A percentile compares a stretch with the other conserved stretches of the same genome.
Evolutionary conservation across 2,113 vertebrate genomes (phyloP).

Genomic region (Nibea albiflora): DNA sequence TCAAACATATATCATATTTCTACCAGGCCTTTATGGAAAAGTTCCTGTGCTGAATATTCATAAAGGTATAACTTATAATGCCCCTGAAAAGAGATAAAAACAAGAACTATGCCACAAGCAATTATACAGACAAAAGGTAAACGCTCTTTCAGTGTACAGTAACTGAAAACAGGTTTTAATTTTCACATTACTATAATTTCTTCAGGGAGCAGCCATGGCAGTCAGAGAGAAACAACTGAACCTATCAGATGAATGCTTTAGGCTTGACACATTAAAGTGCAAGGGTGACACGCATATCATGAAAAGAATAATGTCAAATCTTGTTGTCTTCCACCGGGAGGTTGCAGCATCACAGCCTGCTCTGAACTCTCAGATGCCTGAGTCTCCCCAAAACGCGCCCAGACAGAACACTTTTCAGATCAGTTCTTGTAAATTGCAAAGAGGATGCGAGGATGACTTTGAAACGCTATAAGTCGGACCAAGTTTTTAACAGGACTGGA

Average conservation of each 20-base stretch:
- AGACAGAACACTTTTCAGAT: background rate
- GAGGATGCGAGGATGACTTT: background rate
- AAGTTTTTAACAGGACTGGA: background rate
- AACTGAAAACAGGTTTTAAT: constrained; percentile 11
- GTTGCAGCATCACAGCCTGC: background rate
- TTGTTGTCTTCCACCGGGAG: background rate
- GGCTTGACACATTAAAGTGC: constrained; percentile 15
- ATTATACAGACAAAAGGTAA: constrained; percentile 47
- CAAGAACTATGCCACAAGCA: constrained; percentile 16
- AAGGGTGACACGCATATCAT: background rate
- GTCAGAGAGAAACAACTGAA: constrained; percentile 4
- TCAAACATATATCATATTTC: constrained; percentile 68
- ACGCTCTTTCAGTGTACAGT: constrained; percentile 14
- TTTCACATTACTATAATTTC: constrained; percentile 23
- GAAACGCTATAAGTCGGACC: background rate
- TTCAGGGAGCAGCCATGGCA: constrained; percentile 22
- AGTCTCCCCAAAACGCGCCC: background rate
- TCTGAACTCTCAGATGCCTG: background rate
- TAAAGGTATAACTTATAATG: constrained; percentile 6
- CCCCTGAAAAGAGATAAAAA: constrained; percentile 17
- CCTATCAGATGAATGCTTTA: constrained; percentile 17
- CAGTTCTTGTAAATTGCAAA: background rate
- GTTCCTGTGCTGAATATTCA: constrained; percentile 65
- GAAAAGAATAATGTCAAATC: background rate
- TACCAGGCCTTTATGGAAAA: constrained; percentile 54